Base-by-base conservation (phyloP, 2,797 vertebrate species). In the Geotria australis region DNA sequence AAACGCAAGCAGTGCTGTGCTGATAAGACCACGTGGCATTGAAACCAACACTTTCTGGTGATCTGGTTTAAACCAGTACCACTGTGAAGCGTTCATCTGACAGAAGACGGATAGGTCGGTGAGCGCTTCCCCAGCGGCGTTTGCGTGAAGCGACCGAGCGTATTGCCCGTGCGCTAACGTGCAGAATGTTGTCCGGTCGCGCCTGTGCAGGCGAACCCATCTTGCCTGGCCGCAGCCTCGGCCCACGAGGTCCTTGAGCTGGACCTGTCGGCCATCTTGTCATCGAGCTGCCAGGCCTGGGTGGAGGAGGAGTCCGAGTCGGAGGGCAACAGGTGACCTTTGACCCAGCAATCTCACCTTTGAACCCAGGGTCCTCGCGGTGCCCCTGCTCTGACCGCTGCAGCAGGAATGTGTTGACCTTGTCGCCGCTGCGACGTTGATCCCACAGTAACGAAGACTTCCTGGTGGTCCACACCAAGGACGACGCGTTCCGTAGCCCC, bases 181-280 rank as follows among this genome's bases (percentile, higher is more conserved):
- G 24, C 38, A 24, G 5, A 61, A 58, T 10, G 8, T 59, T 47
- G 2, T 60, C 3, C 62, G 56, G 53, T 6, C 47, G 38, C 61
- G 56, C 15, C 67, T 56, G 65, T 65, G 47, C 66, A 98, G 89
- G 91, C 91, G 58, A 98, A 95, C 71, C 79, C 84, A 57, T 95
- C 94, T 69, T 96, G 91, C 72, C 76, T 98, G 72, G 91, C 85
- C 65, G 80, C 95, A 63, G 89, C 91, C 63, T 96, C 89, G 2
- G 88, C 83, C 64, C 91, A 95, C 64, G 86, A 98, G 70, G 81
- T 96, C 73, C 86, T 94, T 70, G 91, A 98, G 71, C 62, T 98
- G 65, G 88, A 98, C 65, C 83, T 98, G 69, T 95, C 91, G 66
- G 79, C 83, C 48, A 95, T 96, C 71, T 71, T 96, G 63, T 80